Base-by-base conservation (phyloP, 2,113 vertebrate species). In the Menidia beryllina region DNA sequence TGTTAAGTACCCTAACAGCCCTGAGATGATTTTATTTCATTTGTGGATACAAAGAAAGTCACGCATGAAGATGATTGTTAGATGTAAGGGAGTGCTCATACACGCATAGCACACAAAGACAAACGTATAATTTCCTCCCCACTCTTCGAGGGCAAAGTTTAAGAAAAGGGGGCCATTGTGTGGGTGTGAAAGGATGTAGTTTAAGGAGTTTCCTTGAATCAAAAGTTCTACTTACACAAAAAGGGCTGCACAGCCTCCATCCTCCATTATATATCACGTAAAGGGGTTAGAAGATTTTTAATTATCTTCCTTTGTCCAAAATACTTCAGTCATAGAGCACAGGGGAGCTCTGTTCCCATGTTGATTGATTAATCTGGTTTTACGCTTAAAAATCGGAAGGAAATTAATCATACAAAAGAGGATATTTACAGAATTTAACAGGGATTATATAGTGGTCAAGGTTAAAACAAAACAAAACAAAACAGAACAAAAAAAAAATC, bases 191-290 rank as follows among this genome's bases (percentile, higher is more conserved):
- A 90, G 86, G 84, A 85, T 86, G 82, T 86, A 90, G 86, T 90
- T 86, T 91, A 85, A 82, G 70, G 70, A 84, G 82, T 90, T 90
- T 82, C 80, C 84, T 81, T 82, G 77, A 90, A 89, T 86, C 85
- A 85, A 84, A 88, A 85, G 85, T 87, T 88, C 66, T 68, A 67
- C 67, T 23, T 26, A 51, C 65, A 89, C 85, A 92, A 89, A 92
- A 89, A 85, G 69, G 65, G 21, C 20, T 78, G 83, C 51, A 48
- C 52, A 55, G 72, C 76, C 66, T 76, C 69, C n/a, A 61, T 66
- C 48, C 36, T 77, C 69, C 55, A 62, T 70, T 78, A 45, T 66
- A 43, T 79, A 79, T 79, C 61, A 76, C 70, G 85, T 87, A 69
- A 68, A 86, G 68, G 80, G 64, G 68, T 60, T 51, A 51, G n/a